phyloP scores from a whole-genome alignment of 2,888 invertebrate genomes.

The Eristalinus aeneus region DNA sequence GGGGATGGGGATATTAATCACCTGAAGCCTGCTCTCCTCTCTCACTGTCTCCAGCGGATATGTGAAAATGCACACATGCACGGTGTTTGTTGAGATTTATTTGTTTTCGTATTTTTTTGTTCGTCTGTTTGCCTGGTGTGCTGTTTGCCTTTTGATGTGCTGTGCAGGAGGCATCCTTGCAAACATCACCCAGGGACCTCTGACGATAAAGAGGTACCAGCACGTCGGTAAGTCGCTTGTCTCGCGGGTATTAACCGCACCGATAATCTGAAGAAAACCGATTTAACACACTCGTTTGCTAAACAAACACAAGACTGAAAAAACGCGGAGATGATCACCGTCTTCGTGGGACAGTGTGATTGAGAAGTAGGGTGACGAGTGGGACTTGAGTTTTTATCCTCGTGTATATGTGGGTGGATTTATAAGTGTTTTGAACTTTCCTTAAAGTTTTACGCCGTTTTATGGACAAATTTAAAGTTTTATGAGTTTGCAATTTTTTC shows the following conservation, averaged over 20 bases:
- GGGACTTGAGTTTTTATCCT: neutral
- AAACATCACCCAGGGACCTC: slow-evolving; percentile 33
- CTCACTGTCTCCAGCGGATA: slow-evolving; percentile 36
- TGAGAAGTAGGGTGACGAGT: neutral
- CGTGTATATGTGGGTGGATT: neutral
- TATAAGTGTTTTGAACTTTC: neutral
- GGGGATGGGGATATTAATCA: slow-evolving; percentile 51
- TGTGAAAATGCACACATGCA: slow-evolving; percentile 53
- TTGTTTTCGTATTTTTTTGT: slow-evolving; percentile 1
- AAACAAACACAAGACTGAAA: slow-evolving; percentile 31
- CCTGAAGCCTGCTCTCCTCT: slow-evolving; percentile 17
- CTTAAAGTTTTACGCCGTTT: too few relatives aligned
- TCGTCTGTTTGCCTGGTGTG: neutral
- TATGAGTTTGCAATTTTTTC: too few relatives aligned
- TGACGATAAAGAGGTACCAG: slow-evolving; percentile 43
- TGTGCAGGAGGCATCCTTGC: slow-evolving; percentile 29
- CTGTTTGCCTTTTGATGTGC: neutral
- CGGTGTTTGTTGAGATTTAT: slow-evolving; percentile 27
- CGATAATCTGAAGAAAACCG: slow-evolving; percentile 58
- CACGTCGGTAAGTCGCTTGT: slow-evolving; percentile 48
- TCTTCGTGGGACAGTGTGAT: slow-evolving; percentile 5
- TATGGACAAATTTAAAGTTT: too few relatives aligned
- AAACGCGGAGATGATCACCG: slow-evolving; percentile 19
- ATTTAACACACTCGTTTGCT: slow-evolving; percentile 58
- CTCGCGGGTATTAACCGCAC: slow-evolving; percentile 47